phyloP scores from a whole-genome alignment of 2,113 vertebrate species.

The Gallinago jamesoni region DNA sequence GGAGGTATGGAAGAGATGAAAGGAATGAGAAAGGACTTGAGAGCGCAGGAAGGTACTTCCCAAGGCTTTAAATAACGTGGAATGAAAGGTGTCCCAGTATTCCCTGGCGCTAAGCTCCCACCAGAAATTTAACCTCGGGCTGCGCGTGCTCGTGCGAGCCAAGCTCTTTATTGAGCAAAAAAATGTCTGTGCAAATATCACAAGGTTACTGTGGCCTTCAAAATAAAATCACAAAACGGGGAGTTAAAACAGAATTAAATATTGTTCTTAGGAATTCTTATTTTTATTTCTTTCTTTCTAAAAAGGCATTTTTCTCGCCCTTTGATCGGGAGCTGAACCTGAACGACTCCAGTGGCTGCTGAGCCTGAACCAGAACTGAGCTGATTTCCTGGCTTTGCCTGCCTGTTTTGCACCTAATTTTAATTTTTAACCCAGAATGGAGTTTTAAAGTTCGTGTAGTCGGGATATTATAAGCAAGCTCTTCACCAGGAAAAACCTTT shows the following conservation, averaged over 20 bases:
- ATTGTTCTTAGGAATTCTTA: not conserved
- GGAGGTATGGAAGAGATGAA: accelerated
- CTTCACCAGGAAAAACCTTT: not conserved
- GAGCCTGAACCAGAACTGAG: not conserved
- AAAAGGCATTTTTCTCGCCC: not conserved
- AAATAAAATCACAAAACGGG: not conserved
- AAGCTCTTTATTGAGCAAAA: not conserved
- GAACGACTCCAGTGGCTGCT: not conserved
- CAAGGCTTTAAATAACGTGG: not conserved
- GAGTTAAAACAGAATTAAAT: not conserved
- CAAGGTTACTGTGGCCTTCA: accelerated
- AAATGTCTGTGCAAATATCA: not conserved
- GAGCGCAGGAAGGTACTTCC: not conserved
- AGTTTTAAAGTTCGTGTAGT: not conserved
- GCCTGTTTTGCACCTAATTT: not conserved
- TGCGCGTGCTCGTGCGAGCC: not conserved
- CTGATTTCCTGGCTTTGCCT: not conserved
- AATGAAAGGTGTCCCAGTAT: not conserved
- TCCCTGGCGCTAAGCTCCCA: accelerated
- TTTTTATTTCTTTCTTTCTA: not conserved
- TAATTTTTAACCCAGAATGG: not conserved
- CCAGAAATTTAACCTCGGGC: not conserved
- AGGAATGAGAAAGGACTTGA: not conserved
- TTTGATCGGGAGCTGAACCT: not conserved
- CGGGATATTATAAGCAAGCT: not conserved